A percentile compares a stretch with the other conserved stretches of the same genome.
These are phyloP conservation scores for Leptestheria dahalacensis DNA, from an alignment of 1,140 invertebrate species.

Conservation along the genomic window DNA sequence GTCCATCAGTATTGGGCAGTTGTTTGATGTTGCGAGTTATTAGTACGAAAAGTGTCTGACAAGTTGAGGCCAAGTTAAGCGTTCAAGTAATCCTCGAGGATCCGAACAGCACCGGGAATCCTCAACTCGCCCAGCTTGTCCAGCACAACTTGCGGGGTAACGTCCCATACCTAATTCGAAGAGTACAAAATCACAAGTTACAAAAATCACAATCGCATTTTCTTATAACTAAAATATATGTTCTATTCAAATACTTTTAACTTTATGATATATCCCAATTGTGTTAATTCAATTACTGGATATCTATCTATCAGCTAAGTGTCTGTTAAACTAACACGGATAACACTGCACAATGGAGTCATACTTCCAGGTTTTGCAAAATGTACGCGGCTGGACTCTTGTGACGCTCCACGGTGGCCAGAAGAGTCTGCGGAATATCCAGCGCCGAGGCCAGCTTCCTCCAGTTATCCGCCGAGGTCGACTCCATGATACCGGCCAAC, in stretches of 20 bases:
- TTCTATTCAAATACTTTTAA: neutral
- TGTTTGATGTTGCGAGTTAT: too few relatives aligned
- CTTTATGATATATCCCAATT: too few relatives aligned
- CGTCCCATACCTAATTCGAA: conserved; percentile 5
- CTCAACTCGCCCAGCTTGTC: neutral
- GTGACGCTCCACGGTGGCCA: conserved; percentile 1
- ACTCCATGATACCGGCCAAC: neutral
- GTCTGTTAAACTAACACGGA: too few relatives aligned
- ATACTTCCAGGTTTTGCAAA: conserved; percentile 10
- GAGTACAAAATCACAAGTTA: neutral
- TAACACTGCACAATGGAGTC: neutral
- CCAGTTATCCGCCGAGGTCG: neutral
- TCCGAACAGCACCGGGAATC: neutral
- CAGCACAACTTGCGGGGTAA: neutral
- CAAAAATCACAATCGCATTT: neutral
- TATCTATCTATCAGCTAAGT: too few relatives aligned
- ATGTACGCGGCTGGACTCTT: conserved; percentile 8
- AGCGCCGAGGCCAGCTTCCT: neutral
- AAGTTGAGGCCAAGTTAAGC: too few relatives aligned
- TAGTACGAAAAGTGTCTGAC: too few relatives aligned
- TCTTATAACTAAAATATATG: neutral
- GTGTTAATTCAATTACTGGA: too few relatives aligned
- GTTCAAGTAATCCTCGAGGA: conserved; percentile 5
- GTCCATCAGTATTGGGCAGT: too few relatives aligned
- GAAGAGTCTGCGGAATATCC: neutral